Conservation (phyloP, 2,797 vertebrate genomes). For the Bradypus variegatus region DNA sequence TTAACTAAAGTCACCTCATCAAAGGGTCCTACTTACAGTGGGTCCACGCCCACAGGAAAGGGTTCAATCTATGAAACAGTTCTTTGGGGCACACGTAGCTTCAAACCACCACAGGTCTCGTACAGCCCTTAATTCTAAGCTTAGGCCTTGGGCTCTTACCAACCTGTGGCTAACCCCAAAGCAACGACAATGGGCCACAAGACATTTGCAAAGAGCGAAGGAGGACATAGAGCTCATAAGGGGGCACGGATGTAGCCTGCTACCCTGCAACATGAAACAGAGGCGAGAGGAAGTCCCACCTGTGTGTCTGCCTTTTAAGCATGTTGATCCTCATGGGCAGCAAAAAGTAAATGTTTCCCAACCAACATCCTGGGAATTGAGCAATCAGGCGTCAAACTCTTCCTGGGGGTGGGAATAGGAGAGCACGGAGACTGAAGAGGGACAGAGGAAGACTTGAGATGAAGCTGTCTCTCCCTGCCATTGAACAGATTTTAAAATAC, state of each 20-base stretch:
- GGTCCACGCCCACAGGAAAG: too few relatives aligned
- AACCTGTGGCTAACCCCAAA: background rate
- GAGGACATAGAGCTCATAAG: background rate
- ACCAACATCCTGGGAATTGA: background rate
- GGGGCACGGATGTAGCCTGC: background rate
- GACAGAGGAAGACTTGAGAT: background rate
- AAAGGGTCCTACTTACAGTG: too few relatives aligned
- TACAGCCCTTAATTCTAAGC: background rate
- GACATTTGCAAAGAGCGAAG: background rate
- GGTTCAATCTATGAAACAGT: too few relatives aligned
- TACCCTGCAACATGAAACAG: fast-evolving
- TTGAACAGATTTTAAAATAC: background rate
- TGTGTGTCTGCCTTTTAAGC: background rate
- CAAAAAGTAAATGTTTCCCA: background rate
- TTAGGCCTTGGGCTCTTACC: background rate
- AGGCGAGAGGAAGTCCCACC: background rate
- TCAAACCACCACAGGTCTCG: background rate
- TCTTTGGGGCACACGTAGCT: too few relatives aligned
- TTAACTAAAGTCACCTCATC: too few relatives aligned
- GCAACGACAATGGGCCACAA: background rate
- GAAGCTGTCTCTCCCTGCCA: background rate
- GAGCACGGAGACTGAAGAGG: background rate
- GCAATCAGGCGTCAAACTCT: background rate
- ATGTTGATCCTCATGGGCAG: background rate
- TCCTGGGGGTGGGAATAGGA: background rate